These are phyloP conservation scores for Mactromeris polynyma DNA, from an alignment of 2,888 invertebrate species.

Conservation along the genomic window DNA sequence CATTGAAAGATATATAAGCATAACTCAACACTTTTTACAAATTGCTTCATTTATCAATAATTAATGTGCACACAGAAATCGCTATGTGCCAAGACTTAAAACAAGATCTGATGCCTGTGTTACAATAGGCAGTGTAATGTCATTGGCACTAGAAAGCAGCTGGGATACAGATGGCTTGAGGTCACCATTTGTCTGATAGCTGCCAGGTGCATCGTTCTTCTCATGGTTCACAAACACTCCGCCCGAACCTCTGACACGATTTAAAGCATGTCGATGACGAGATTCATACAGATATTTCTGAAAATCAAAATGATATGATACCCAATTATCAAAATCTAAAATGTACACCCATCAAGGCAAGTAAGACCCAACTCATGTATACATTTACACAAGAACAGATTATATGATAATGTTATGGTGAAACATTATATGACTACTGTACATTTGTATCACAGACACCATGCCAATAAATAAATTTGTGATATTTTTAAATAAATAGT, in stretches of 20 bases:
- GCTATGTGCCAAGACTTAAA: slow-evolving; percentile 51
- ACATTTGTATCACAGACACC: too few relatives aligned
- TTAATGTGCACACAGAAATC: not conserved
- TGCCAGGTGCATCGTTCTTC: slow-evolving; percentile 1
- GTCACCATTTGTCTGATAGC: slow-evolving; percentile 38
- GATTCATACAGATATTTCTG: slow-evolving; percentile 99
- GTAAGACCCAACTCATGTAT: not conserved
- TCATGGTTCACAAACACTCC: slow-evolving; percentile 91
- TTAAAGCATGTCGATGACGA: slow-evolving; percentile 98
- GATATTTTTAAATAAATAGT: too few relatives aligned
- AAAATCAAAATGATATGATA: slow-evolving; percentile 77
- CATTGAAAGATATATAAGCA: not conserved
- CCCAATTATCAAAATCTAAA: not conserved
- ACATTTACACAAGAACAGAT: too few relatives aligned
- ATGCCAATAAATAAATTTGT: too few relatives aligned
- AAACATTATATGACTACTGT: too few relatives aligned
- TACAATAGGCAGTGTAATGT: slow-evolving; percentile 59
- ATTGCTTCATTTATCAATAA: not conserved
- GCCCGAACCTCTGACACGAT: slow-evolving; percentile 97
- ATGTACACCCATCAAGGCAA: not conserved
- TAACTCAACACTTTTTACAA: not conserved
- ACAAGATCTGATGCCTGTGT: slow-evolving; percentile 62
- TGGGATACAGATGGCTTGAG: slow-evolving; percentile 22
- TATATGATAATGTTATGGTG: too few relatives aligned
- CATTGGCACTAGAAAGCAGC: slow-evolving; percentile 24